Percentiles rank a stretch among this genome's conserved stretches.
Evolutionary conservation across 2,888 invertebrate genomes (phyloP).

Genomic region (Drosophila diplacantha): DNA sequence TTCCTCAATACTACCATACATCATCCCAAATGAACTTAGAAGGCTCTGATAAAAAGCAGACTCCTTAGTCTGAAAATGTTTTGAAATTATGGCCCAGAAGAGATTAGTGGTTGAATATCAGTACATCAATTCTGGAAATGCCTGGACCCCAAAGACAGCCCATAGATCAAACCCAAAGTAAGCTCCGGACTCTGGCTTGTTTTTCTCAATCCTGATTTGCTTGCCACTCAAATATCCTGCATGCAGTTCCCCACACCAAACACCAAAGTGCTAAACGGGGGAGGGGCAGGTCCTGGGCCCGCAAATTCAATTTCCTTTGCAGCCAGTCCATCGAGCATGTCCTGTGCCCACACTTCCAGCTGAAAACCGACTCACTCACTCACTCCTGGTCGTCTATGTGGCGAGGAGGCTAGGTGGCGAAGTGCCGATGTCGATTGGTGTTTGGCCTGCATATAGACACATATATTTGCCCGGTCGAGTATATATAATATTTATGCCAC

Average conservation of each 20-base stretch:
- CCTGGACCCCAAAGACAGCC: neutral
- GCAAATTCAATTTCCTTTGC: constrained; percentile 68
- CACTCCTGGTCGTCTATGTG: constrained; percentile 27
- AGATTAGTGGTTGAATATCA: constrained; percentile 1
- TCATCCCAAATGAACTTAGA: neutral
- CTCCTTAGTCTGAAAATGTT: neutral
- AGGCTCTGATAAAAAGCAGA: constrained; percentile 16
- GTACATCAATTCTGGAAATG: constrained; percentile 17
- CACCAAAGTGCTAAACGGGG: neutral
- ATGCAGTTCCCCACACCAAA: constrained; percentile 7
- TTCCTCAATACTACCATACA: neutral
- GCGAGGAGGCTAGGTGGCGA: constrained; percentile 12
- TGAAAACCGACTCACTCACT: constrained; percentile 10
- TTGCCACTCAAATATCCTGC: constrained; percentile 37
- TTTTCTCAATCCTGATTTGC: constrained; percentile 28
- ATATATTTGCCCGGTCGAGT: constrained; percentile 27
- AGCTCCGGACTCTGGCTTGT: constrained; percentile 6
- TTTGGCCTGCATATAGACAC: constrained; percentile 29
- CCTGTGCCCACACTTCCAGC: constrained; percentile 17
- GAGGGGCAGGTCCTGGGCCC: constrained; percentile 14
- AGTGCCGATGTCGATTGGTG: constrained; percentile 23
- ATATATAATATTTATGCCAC: constrained; percentile 67
- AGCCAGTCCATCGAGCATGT: constrained; percentile 44
- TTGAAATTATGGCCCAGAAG: neutral
- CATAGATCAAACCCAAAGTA: constrained; percentile 34